Base-by-base conservation (phyloP, 2,797 vertebrate species). In the Gymnothorax javanicus region DNA sequence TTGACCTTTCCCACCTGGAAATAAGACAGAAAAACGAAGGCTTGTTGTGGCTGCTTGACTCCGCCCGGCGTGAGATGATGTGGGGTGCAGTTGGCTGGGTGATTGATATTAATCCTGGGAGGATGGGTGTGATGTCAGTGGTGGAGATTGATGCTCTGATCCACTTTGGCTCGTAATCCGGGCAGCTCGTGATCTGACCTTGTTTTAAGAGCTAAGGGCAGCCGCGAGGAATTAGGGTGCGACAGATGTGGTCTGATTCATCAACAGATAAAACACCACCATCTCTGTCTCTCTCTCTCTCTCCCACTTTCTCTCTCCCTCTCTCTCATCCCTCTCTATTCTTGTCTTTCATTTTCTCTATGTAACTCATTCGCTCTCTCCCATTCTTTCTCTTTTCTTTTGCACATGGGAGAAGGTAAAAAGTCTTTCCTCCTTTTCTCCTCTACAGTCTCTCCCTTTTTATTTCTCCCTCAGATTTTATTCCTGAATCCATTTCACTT, bases 131-230 rank as follows among this genome's bases (percentile, higher is more conserved):
- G 75, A 7, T 8, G 11, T 67, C 75, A 56, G 75, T 12, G 58
- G 79, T 81, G 57, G 73, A 86, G 89, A 90, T 89, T 88, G 88
- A 86, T 87, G 79, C 84, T 91, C 84, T 87, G 54, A 88, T 90
- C 87, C 87, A 87, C 86, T 82, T 59, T 73, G 71, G 52, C 12
- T 83, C 60, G 75, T 91, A 91, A 91, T 91, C 89, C 87, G 86
- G 27, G 64, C 62, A 50, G 59, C 52, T 71, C 69, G 58, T 64
- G 57, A 82, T 79, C 60, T 87, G 88, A 89, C 86, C 89, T 90
- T 71, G 73, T 52, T 27, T 85, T 85, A 73, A 84, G 56, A 57
- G 58, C 54, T 69, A 64, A n/a, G 71, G 67, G 58, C 56, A 8
- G 83, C 7, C 43, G 64, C 83, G 43, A 7, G 85, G 71, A 85